Evolutionary conservation across 2,797 vertebrate genomes (phyloP).

Genomic region (Champsocephalus esox): DNA sequence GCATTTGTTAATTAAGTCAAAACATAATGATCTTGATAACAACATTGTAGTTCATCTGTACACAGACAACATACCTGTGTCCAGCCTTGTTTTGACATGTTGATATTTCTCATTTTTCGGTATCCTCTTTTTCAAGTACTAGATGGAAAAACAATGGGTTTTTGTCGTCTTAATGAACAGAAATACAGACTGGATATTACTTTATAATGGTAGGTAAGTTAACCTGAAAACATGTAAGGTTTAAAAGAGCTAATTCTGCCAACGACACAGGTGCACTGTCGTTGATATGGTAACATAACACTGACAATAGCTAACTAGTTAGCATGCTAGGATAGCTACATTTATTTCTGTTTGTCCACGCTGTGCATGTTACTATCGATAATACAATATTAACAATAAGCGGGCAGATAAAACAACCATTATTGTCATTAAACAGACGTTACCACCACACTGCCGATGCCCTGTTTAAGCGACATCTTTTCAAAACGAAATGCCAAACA

Average conservation of each 20-base stretch:
- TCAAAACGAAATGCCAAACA: constrained; percentile 62
- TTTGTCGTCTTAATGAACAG: fast-evolving
- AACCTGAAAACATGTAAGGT: background rate
- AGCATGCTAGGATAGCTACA: constrained; percentile 20
- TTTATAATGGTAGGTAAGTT: background rate
- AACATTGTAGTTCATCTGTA: background rate
- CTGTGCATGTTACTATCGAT: background rate
- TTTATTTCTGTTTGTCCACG: background rate
- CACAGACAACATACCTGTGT: constrained; percentile 86
- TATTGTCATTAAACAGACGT: background rate
- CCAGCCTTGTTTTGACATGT: constrained; percentile 90
- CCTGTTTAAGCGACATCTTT: constrained; percentile 84
- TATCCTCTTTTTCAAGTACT: constrained; percentile 91
- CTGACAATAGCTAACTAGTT: constrained; percentile 44
- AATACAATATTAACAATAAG: too few relatives aligned
- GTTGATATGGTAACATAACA: constrained; percentile 56
- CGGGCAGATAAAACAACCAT: background rate
- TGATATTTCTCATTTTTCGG: constrained; percentile 92
- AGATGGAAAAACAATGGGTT: constrained; percentile 9
- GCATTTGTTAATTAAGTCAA: background rate
- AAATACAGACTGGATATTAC: background rate
- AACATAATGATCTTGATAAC: background rate
- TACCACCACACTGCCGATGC: constrained; percentile 87
- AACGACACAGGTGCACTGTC: constrained; percentile 2
- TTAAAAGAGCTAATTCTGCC: background rate